phyloP scores from a whole-genome alignment of 2,888 invertebrate genomes.

The Metellina segmentata region DNA sequence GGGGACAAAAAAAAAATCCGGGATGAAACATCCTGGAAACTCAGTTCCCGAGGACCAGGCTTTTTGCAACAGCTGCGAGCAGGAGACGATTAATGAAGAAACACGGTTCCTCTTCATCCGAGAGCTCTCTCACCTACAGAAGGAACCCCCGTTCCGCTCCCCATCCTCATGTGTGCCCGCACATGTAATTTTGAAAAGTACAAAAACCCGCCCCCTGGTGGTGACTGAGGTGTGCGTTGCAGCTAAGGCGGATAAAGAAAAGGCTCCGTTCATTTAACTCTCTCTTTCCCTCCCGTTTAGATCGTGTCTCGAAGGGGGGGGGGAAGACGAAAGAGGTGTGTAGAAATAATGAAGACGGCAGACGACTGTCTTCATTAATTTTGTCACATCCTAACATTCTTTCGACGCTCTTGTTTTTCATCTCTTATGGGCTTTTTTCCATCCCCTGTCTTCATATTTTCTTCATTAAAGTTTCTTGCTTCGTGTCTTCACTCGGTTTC shows the following conservation, averaged over 20 bases:
- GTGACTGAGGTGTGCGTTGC: conserved; percentile 17
- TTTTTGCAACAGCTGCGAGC: conserved; percentile 40
- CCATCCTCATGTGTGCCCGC: neutral
- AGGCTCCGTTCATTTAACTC: conserved; percentile 7
- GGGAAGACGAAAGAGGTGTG: conserved; percentile 27
- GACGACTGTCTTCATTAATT: conserved; percentile 69
- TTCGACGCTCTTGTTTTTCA: conserved; percentile 7
- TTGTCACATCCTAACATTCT: conserved; percentile 68
- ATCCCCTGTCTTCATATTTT: conserved; percentile 4
- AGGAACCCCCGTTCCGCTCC: neutral
- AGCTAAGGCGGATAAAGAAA: conserved; percentile 4
- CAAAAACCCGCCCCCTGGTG: conserved; percentile 45
- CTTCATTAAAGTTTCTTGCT: neutral
- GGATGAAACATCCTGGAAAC: too few species aligned
- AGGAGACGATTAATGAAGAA: conserved; percentile 44
- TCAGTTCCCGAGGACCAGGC: too few species aligned
- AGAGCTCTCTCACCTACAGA: neutral
- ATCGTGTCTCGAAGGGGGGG: neutral
- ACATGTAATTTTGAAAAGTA: conserved; percentile 23
- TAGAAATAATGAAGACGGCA: conserved; percentile 62
- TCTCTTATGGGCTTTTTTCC: conserved; percentile 1
- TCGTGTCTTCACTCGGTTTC: neutral
- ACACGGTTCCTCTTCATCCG: neutral
- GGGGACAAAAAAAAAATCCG: neutral
- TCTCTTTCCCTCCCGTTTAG: neutral